phyloP scores from a whole-genome alignment of 1,140 invertebrate genomes.

The Sycophaga agraensis region DNA sequence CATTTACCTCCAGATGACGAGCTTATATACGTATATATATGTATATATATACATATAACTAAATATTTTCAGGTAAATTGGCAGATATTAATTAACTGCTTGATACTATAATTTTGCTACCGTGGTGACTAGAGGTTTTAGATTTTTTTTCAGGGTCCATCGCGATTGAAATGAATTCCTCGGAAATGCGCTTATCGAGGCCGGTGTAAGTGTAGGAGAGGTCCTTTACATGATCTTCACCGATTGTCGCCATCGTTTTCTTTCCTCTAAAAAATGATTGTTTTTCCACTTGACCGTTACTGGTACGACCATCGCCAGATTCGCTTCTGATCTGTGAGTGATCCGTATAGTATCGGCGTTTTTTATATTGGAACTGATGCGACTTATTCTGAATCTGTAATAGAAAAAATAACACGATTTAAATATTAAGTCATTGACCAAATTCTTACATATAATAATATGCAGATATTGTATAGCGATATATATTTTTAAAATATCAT shows the following conservation, averaged over 20 bases:
- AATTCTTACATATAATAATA: no score
- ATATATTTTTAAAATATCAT: no score
- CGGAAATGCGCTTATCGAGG: slow-evolving; percentile 62
- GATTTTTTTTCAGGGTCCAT: slow-evolving; percentile 57
- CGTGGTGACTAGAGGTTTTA: slow-evolving; percentile 50
- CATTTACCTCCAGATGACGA: no score
- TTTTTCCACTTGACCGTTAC: no score
- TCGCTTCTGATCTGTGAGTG: slow-evolving; percentile 32
- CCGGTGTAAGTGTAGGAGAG: slow-evolving; percentile 62
- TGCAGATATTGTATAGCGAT: no score
- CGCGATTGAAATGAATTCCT: slow-evolving; percentile 62
- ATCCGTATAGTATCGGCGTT: slow-evolving; percentile 28
- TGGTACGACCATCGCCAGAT: not conserved
- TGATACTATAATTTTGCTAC: slow-evolving; percentile 51
- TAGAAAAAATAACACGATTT: no score
- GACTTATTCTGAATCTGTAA: slow-evolving; percentile 39
- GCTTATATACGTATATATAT: no score
- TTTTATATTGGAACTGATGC: slow-evolving; percentile 41
- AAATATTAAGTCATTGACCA: no score
- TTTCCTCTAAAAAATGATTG: not conserved
- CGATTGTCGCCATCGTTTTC: slow-evolving; percentile 41
- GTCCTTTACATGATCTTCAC: slow-evolving; percentile 48
- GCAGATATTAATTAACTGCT: no score
- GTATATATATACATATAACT: no score
- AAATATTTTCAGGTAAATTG: no score